Percentiles rank a stretch among this genome's conserved stretches.
phyloP scores from a whole-genome alignment of 2,888 invertebrate species.

The Andrena flavipes region DNA sequence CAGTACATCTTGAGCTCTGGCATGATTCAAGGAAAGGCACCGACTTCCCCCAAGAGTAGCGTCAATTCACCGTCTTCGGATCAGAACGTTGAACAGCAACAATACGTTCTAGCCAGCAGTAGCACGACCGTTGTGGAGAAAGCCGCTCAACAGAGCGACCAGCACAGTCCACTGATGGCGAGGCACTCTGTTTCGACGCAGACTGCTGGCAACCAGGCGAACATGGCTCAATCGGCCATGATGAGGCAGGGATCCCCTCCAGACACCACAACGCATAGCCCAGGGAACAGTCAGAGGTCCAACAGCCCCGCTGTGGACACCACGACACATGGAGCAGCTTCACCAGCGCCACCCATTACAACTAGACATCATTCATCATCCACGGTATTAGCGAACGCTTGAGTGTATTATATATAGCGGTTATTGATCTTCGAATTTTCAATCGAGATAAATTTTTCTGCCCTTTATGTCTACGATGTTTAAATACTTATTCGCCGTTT shows the following conservation, averaged over 20 bases:
- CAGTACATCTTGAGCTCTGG: conserved; percentile 82
- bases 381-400: conserved; percentile 70
- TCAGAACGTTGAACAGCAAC: conserved; percentile 82
- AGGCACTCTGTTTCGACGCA: conserved; percentile 92
- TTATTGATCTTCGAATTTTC: too few relatives aligned
- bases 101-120: conserved; percentile 76
- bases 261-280: conserved; percentile 94
- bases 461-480: too few relatives aligned
- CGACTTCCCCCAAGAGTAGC: conserved; percentile 78
- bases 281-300: conserved; percentile 85
- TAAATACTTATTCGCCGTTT: conserved; percentile 53
- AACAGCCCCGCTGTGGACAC: conserved; percentile 84
- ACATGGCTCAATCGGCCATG: conserved; percentile 83
- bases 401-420: neutral
- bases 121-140: conserved; percentile 77
- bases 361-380: conserved; percentile 80
- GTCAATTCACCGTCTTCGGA: conserved; percentile 79
- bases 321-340: conserved; percentile 83
- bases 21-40: conserved; percentile 80
- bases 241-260: conserved; percentile 89
- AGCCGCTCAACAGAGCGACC: conserved; percentile 75
- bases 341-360: conserved; percentile 81
- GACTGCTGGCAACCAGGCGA: conserved; percentile 86
- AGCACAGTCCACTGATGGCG: conserved; percentile 81
- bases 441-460: too few relatives aligned